Evolutionary conservation across 2,797 vertebrate species (phyloP).

Genomic region (Leptatherina wallacei): DNA sequence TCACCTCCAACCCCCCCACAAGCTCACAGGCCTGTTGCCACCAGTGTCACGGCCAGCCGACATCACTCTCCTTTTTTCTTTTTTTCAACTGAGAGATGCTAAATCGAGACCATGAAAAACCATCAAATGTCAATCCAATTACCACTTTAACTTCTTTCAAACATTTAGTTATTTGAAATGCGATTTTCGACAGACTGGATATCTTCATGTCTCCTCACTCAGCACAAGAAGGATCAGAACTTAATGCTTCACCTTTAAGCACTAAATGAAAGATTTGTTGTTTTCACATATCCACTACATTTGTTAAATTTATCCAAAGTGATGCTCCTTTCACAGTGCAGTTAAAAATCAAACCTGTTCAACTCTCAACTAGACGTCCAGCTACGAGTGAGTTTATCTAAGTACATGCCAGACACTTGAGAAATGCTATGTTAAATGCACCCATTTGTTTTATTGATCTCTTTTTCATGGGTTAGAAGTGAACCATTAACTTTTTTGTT

Average conservation of each 20-base stretch:
- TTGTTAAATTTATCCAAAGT: conserved; percentile 13
- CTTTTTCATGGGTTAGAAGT: conserved; percentile 57
- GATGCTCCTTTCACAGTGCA: no score
- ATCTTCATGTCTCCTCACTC: conserved; percentile 20
- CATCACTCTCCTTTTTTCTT: conserved; percentile 42
- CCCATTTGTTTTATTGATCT: conserved; percentile 73
- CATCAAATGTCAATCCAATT: conserved; percentile 5
- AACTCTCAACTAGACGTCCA: conserved; percentile 1
- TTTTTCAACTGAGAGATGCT: conserved; percentile 18
- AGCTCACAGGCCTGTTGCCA: conserved; percentile 57
- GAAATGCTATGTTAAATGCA: conserved; percentile 58
- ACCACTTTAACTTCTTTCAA: neutral
- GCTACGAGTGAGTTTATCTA: conserved; percentile 8
- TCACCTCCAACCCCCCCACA: conserved; percentile 49
- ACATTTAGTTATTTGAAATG: neutral
- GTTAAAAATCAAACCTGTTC: neutral
- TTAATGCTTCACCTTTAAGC: conserved; percentile 59
- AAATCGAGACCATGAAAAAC: conserved; percentile 17
- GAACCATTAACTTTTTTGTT: conserved; percentile 73
- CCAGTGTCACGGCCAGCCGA: conserved; percentile 66
- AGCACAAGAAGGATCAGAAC: conserved; percentile 7
- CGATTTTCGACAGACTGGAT: neutral
- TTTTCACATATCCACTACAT: conserved; percentile 16
- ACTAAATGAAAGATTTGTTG: conserved; percentile 20
- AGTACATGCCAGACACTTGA: conserved; percentile 32